Percentiles rank a stretch among this genome's conserved stretches.
Evolutionary conservation across 2,888 invertebrate species (phyloP).

Genomic region (Tiliacea citrago): DNA sequence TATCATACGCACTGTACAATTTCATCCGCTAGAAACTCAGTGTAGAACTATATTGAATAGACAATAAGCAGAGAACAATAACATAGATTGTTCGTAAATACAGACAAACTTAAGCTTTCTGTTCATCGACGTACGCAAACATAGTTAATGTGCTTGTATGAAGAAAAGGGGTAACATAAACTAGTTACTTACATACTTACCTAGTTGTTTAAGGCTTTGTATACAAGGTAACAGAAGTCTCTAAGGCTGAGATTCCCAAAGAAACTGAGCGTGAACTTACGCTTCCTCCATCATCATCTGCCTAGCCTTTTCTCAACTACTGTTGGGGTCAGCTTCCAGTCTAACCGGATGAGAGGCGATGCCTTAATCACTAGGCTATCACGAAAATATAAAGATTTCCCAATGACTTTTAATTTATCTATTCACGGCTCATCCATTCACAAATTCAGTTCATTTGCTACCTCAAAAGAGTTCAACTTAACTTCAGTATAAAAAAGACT

Average conservation of each 20-base stretch:
- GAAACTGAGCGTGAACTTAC: background rate
- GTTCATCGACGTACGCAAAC: constrained; percentile 28
- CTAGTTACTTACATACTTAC: background rate
- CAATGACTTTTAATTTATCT: too few species aligned
- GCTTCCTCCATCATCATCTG: too few species aligned
- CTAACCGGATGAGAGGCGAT: too few species aligned
- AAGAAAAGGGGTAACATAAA: constrained; percentile 25
- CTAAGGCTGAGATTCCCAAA: background rate
- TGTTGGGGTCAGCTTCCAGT: too few species aligned
- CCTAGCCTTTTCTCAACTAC: too few species aligned
- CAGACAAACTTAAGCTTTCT: constrained; percentile 29
- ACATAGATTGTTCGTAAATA: constrained; percentile 40
- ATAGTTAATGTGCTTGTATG: constrained; percentile 1
- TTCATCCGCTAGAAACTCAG: constrained; percentile 13
- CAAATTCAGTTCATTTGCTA: too few species aligned
- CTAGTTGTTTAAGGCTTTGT: constrained; percentile 18
- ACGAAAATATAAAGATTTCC: too few species aligned
- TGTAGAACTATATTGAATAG: constrained; percentile 34
- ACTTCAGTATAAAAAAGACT: too few species aligned
- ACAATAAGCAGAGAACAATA: constrained; percentile 51
- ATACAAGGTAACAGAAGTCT: background rate
- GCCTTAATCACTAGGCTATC: too few species aligned
- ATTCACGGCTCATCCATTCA: too few species aligned
- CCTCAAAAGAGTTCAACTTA: too few species aligned
- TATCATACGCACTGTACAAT: constrained; percentile 9